Percentiles rank a stretch among this genome's conserved stretches.
Evolutionary conservation across 53 echinoderm and acorn worm genomes (phyloP).

Genomic region (Paracentrotus lividus): DNA sequence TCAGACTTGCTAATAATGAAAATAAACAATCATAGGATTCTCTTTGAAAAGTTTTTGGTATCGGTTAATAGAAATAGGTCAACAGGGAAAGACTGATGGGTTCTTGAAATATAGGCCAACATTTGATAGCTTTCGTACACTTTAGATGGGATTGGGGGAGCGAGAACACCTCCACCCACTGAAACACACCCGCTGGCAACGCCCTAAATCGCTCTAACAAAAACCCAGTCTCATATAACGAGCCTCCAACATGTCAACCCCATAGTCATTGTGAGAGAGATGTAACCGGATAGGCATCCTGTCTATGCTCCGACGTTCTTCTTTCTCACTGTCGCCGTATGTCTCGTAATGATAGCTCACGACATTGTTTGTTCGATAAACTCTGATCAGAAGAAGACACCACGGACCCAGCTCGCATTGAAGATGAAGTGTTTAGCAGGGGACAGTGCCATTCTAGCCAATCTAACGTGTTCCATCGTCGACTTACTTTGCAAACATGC

Average conservation of each 20-base stretch:
- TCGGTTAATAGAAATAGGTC: too few species aligned
- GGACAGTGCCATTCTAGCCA: slow-evolving; percentile 21
- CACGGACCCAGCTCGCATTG: neutral
- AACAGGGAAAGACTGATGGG: too few species aligned
- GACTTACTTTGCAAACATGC: slow-evolving; percentile 31
- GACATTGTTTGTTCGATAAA: slow-evolving; percentile 53
- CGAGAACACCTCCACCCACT: neutral
- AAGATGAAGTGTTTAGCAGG: slow-evolving; percentile 10
- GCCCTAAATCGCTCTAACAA: neutral
- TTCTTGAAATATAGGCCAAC: too few species aligned
- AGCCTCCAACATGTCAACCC: neutral
- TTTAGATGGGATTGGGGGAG: neutral
- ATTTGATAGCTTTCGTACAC: too few species aligned
- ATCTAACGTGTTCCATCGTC: slow-evolving; percentile 9
- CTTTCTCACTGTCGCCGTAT: slow-evolving; percentile 17
- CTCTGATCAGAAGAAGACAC: slow-evolving; percentile 35
- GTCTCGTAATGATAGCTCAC: slow-evolving; percentile 47
- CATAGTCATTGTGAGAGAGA: neutral
- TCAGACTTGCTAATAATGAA: too few species aligned
- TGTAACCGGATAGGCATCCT: slow-evolving; percentile 31
- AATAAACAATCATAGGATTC: too few species aligned
- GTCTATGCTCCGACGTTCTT: slow-evolving; percentile 35
- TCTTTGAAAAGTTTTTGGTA: too few species aligned
- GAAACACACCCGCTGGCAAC: neutral
- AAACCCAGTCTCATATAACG: neutral